Base-by-base conservation (phyloP, 2,888 invertebrate genomes). In the Syrista parreyssii region DNA sequence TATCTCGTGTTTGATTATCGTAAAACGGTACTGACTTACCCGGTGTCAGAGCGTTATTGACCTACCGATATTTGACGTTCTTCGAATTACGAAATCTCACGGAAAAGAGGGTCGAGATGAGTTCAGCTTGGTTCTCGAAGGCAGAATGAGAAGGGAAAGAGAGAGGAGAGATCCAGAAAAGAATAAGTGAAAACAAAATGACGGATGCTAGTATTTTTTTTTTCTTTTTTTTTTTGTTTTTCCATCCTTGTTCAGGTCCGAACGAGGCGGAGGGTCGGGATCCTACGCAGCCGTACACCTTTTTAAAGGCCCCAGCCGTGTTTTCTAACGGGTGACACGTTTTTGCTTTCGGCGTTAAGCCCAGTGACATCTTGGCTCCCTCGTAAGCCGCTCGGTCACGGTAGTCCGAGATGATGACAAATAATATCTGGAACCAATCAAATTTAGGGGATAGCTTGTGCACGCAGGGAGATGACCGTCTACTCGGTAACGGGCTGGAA, bases 361-460 rank as follows among this genome's bases (percentile, higher is more conserved):
- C 15, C 9, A 36, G 40, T 75, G 76, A 77, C 77, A 81, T 77
- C 75, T 75, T 75, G 78, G 80, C 55, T 32, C 71, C 71, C 71
- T 32, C 71, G 75, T 83, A 85, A 86, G 83, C 80, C 82, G 75
- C 76, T 85, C 84, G 78, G 89, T 87, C 86, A 88, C 87, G 88
- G 82, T 83, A 86, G 86, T 83, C 85, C 79, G 79, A 76, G 84
- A 87, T 88, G 84, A 88, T 86, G 88, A 89, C 86, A 83, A 89
- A 88, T 90, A 89, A 90, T 89, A 89, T 88, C 88, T 85, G 88
- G 85, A 88, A 88, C 90, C 82, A 87, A 89, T 86, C 79, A 84
- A 87, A 87, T 87, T 88, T 85, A 82, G 81, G 80, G 83, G 82
- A 77, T 78, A 73, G 78, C 81, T 74, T 76, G 75, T 76, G 77